Evolutionary conservation across 2,888 invertebrate species (phyloP).

Genomic region (Villa cingulata): DNA sequence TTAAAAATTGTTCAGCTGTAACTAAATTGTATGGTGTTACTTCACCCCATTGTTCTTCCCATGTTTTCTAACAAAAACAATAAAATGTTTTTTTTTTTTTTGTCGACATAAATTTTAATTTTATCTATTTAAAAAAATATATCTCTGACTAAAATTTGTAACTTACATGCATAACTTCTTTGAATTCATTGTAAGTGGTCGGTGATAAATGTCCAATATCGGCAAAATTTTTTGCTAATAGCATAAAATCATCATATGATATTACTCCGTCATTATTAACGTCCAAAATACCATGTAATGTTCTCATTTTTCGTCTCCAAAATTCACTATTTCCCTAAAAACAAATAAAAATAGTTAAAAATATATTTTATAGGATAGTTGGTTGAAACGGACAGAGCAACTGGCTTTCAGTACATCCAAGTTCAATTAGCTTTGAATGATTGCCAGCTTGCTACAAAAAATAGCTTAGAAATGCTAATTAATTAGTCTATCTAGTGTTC

Average conservation of each 20-base stretch:
- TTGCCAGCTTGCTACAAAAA: no score
- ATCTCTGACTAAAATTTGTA: conserved; percentile 7
- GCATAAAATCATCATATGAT: conserved; percentile 65
- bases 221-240: conserved; percentile 60
- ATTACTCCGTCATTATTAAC: conserved; percentile 76
- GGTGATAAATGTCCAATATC: conserved; percentile 58
- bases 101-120: background rate
- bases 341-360: conserved; percentile 4
- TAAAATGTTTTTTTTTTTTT: conserved; percentile 1
- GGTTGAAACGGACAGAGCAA: no score
- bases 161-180: conserved; percentile 51
- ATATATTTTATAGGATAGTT: no score
- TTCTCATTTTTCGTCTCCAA: conserved; percentile 77
- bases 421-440: no score
- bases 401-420: no score
- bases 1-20: conserved; percentile 66
- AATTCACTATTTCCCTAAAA: conserved; percentile 42
- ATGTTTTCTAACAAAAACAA: conserved; percentile 43
- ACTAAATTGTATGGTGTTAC: conserved; percentile 68
- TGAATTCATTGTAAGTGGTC: conserved; percentile 53
- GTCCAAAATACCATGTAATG: conserved; percentile 68
- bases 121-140: background rate
- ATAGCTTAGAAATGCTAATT: no score
- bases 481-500: no score
- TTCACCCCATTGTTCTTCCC: conserved; percentile 75